Conservation (phyloP, 2,888 invertebrate genomes). For the Mimas tiliae region DNA sequence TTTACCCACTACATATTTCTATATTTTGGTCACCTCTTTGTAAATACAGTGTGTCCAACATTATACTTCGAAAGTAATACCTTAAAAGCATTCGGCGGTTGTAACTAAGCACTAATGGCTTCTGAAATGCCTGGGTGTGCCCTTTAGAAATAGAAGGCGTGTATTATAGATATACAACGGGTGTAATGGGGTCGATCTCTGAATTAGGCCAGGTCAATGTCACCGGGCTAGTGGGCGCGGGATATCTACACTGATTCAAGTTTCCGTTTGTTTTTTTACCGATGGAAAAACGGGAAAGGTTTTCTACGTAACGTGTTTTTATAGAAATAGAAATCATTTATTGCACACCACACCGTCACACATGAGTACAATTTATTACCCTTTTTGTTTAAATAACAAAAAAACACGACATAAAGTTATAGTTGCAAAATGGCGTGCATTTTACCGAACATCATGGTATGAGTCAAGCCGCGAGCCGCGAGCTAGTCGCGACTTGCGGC, state of each 20-base stretch:
- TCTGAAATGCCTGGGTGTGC: conserved; percentile 15
- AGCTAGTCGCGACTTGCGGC: too few species aligned
- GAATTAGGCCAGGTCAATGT: conserved; percentile 19
- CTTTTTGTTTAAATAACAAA: too few species aligned
- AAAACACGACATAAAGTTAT: too few species aligned
- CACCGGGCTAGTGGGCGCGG: background rate
- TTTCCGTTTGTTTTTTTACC: background rate
- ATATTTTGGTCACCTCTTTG: too few species aligned
- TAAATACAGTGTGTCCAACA: background rate
- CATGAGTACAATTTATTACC: too few species aligned
- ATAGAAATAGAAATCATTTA: background rate
- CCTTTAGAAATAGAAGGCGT: conserved; percentile 7
- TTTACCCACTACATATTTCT: too few species aligned
- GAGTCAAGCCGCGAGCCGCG: too few species aligned
- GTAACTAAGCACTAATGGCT: conserved; percentile 13
- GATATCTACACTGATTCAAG: background rate
- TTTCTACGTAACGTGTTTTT: background rate
- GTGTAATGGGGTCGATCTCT: conserved; percentile 8
- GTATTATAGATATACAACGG: background rate
- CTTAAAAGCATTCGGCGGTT: conserved; percentile 16
- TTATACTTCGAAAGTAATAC: conserved; percentile 6
- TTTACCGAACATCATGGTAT: too few species aligned
- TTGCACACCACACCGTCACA: too few species aligned
- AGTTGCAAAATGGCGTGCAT: too few species aligned
- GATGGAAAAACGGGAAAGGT: background rate